phyloP scores from a whole-genome alignment of 2,888 invertebrate species.

The Ferdinandea cuprea region DNA sequence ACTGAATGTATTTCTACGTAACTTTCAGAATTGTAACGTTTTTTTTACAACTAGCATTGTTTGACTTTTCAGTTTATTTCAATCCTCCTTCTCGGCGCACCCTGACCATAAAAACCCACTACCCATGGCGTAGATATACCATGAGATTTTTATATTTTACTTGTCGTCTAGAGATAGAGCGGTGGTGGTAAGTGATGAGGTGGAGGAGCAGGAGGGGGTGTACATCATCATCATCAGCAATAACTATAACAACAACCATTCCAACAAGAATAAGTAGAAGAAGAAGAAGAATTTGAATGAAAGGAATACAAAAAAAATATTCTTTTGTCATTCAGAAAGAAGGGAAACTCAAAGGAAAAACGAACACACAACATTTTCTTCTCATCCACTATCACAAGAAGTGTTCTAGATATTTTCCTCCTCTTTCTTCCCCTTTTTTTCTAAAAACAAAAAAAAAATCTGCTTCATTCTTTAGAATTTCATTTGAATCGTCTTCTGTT shows the following conservation, averaged over 20 bases:
- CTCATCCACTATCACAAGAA: constrained; percentile 30
- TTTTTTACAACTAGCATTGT: constrained; percentile 50
- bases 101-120: constrained; percentile 5
- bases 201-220: constrained; percentile 23
- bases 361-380: constrained; percentile 47
- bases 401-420: constrained; percentile 68
- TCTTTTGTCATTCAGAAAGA: constrained; percentile 70
- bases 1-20: constrained; percentile 42
- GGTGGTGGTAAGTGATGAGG: background rate
- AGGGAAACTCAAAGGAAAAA: constrained; percentile 47
- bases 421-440: constrained; percentile 36
- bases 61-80: constrained; percentile 49
- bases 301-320: constrained; percentile 64
- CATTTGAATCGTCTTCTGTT: constrained; percentile 34
- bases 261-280: constrained; percentile 52
- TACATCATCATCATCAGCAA: constrained; percentile 50
- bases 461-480: constrained; percentile 62
- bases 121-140: constrained; percentile 39
- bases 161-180: background rate
- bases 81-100: constrained; percentile 21
- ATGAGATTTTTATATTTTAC: constrained; percentile 28
- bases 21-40: constrained; percentile 52
- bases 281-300: constrained; percentile 35
- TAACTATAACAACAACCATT: constrained; percentile 54
- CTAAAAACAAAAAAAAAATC: background rate